phyloP scores from a whole-genome alignment of 1,140 invertebrate genomes.

The Philaenus spumarius region DNA sequence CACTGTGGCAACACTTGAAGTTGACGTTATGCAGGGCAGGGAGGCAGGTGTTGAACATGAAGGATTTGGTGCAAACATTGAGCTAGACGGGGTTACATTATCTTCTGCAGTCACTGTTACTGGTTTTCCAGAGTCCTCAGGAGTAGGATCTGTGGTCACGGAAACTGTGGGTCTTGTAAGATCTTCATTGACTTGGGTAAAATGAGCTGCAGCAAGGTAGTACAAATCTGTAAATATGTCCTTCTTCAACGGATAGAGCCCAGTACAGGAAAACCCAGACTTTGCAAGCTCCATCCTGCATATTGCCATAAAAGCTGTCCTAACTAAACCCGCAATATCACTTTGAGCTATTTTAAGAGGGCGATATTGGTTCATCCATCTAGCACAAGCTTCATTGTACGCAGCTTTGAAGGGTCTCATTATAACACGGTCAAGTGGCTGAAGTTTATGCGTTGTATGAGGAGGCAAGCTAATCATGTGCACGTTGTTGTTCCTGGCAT shows the following conservation, averaged over 20 bases:
- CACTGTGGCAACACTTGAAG: too few relatives aligned
- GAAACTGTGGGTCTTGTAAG: too few relatives aligned
- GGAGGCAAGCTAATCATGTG: slow-evolving; percentile 36
- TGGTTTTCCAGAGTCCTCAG: slow-evolving; percentile 29
- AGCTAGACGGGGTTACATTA: slow-evolving; percentile 3
- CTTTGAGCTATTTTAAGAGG: background rate
- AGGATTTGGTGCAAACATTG: too few relatives aligned
- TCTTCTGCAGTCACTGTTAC: slow-evolving; percentile 9
- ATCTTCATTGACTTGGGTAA: too few relatives aligned
- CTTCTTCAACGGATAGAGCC: too few relatives aligned
- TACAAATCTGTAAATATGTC: too few relatives aligned
- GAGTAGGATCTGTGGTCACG: slow-evolving; percentile 33
- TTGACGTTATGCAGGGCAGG: too few relatives aligned
- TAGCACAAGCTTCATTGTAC: too few relatives aligned
- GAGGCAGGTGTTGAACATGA: slow-evolving; percentile 11
- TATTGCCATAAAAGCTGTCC: too few relatives aligned
- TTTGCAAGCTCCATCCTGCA: too few relatives aligned
- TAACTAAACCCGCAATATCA: slow-evolving; percentile 32
- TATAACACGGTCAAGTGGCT: slow-evolving; percentile 35
- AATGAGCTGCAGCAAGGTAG: slow-evolving; percentile 33
- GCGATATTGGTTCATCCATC: background rate
- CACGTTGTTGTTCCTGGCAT: slow-evolving; percentile 34
- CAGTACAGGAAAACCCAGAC: too few relatives aligned
- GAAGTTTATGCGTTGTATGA: slow-evolving; percentile 37
- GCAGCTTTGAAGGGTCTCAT: slow-evolving; percentile 38